phyloP scores from a whole-genome alignment of 2,113 vertebrate genomes.

The Dipodomys stephensi region DNA sequence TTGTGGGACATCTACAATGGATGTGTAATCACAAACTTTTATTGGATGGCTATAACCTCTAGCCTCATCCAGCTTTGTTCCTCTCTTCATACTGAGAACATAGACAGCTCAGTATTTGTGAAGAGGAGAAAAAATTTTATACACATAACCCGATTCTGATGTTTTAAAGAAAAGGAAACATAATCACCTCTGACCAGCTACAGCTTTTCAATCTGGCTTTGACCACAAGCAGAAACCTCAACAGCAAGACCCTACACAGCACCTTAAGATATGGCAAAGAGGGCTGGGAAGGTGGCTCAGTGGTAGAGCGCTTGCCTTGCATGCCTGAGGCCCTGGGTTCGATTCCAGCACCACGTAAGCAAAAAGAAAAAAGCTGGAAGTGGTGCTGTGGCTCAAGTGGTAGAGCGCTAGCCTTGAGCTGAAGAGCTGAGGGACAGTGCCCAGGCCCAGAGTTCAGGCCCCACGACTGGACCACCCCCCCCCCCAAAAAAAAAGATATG shows the following conservation, averaged over 20 bases:
- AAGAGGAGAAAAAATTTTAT: not conserved
- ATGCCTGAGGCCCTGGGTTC: no score
- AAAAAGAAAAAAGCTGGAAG: no score
- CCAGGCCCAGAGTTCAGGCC: no score
- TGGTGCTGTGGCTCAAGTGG: no score
- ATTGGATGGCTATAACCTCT: not conserved
- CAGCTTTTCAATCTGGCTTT: not conserved
- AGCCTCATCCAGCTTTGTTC: not conserved
- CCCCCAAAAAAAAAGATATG: no score
- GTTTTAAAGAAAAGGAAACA: conserved; percentile 11
- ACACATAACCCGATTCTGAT: not conserved
- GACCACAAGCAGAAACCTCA: not conserved
- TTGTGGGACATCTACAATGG: not conserved
- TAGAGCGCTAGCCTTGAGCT: no score
- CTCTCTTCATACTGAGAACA: not conserved
- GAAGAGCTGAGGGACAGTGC: no score
- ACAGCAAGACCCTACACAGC: not conserved
- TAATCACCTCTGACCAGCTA: not conserved
- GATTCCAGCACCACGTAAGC: no score
- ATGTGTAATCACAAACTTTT: not conserved
- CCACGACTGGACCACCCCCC: no score
- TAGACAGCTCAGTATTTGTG: not conserved
- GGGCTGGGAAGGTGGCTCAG: no score
- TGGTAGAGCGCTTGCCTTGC: no score
- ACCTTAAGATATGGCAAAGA: not conserved